A percentile compares a stretch with the other conserved stretches of the same genome.
Conservation (phyloP, 2,113 vertebrate species). For the Perccottus glenii region DNA sequence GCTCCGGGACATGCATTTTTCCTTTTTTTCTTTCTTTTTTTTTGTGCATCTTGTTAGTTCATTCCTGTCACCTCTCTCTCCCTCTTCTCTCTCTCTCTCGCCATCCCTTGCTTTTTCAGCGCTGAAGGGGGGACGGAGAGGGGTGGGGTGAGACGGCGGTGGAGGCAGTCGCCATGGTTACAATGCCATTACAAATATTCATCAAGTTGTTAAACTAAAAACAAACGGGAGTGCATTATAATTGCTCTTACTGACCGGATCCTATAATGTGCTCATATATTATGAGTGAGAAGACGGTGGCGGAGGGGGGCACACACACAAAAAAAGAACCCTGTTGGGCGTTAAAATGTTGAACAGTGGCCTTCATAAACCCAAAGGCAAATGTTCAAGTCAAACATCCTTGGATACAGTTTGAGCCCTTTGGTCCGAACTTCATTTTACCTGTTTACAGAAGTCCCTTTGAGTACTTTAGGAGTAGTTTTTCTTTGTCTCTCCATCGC, state of each 20-base stretch:
- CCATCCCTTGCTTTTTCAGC: slow-evolving; percentile 75
- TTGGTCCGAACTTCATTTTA: slow-evolving; percentile 26
- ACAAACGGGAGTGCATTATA: slow-evolving; percentile 73
- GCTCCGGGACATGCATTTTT: slow-evolving; percentile 77
- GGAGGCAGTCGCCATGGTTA: slow-evolving; percentile 80
- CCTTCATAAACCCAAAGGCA: slow-evolving; percentile 23
- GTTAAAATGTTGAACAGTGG: slow-evolving; percentile 23
- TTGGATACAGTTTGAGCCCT: slow-evolving; percentile 8
- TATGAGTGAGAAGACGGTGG: slow-evolving; percentile 55
- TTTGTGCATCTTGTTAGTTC: slow-evolving; percentile 82
- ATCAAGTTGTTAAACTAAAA: slow-evolving; percentile 81
- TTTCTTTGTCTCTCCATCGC: slow-evolving; percentile 74
- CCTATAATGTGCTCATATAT: slow-evolving; percentile 64
- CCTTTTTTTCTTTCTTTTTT: slow-evolving; percentile 33
- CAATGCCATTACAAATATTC: slow-evolving; percentile 81
- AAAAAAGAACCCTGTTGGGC: slow-evolving; percentile 11
- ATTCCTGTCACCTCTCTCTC: slow-evolving; percentile 81
- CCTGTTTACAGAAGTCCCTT: slow-evolving; percentile 58
- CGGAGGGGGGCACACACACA: slow-evolving; percentile 15
- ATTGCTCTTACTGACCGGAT: slow-evolving; percentile 71
- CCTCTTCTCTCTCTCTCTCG: slow-evolving; percentile 45
- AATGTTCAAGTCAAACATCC: slow-evolving; percentile 9
- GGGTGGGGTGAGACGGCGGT: slow-evolving; percentile 45
- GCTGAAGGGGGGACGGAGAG: slow-evolving; percentile 72
- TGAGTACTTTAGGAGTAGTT: slow-evolving; percentile 58